Percentiles rank a stretch among this genome's conserved stretches.
Evolutionary conservation across 2,797 vertebrate species (phyloP).

Genomic region (Myioborus melanocephalus): DNA sequence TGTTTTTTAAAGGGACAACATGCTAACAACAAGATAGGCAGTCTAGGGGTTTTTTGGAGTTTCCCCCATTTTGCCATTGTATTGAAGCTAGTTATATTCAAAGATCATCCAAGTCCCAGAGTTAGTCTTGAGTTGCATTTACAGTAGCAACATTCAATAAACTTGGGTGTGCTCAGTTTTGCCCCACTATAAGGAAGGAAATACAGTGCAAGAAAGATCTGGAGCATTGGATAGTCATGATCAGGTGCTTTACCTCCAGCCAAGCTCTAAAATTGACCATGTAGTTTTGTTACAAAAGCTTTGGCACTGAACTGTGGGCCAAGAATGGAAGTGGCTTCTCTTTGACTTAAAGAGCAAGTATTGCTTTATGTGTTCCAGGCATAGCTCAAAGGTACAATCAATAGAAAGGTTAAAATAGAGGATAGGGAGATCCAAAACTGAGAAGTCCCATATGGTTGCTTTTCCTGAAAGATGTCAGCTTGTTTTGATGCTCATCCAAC

Average conservation of each 20-base stretch:
- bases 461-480: constrained; percentile 40
- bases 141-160: neutral
- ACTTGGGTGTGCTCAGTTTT: neutral
- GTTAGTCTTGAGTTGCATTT: neutral
- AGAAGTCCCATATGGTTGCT: neutral
- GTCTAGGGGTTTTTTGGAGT: rapidly evolving
- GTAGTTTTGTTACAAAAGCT: neutral
- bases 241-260: neutral
- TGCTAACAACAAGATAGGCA: neutral
- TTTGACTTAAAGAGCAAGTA: neutral
- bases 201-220: neutral
- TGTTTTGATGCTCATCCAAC: constrained; percentile 30
- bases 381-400: neutral
- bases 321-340: neutral
- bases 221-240: neutral
- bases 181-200: neutral
- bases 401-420: neutral
- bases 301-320: neutral
- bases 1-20: neutral
- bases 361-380: neutral
- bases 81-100: neutral
- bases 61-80: neutral
- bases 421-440: constrained; percentile 2
- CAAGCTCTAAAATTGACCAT: neutral
- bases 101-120: neutral